Evolutionary conservation across 37 sponge, comb jelly and placozoan species (phyloP), one percentile per base, ranked within the genome.

Genomic region (Aplysina aerophoba): DNA sequence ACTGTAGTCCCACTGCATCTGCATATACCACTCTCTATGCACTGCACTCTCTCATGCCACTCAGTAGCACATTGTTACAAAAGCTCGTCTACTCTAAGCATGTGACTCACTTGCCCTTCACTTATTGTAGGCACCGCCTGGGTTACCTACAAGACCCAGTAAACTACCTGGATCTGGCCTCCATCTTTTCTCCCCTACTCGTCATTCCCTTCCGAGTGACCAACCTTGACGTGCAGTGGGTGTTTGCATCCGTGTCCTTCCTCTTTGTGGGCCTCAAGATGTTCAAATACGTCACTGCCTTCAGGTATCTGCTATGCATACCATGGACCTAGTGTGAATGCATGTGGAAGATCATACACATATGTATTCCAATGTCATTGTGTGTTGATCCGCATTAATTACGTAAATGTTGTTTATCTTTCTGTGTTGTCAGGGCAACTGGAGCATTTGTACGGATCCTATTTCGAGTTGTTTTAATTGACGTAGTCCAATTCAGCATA

Each of bases 391-490:
- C n/a, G n/a, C n/a, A n/a, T n/a, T n/a, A n/a, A n/a, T n/a, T n/a
- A n/a, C n/a, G n/a, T n/a, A 44, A 44, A 44, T 44, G 50, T 3
- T 11, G 50, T 44, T 8, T 44, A 8, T 44, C 6, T 44, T 44
- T 44, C 50, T 44, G 8, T 44, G 50, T 44, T 8, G 8, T 44
- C 84, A 91, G 92, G 82, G 59, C 88, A 34, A 88, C 87, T 63
- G 92, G 92, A 25, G 88, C 88, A 28, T 91, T 88, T 80, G 83
- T 84, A 12, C 77, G 75, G 68, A 91, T 91, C 22, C 34, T 87
- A 31, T 36, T 22, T 37, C 59, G 77, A 31, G 81, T 91, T 41
- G 28, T 91, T 41, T 21, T 66, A 27, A 54, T 63, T 53, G 92
- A 87, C 56, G 85, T 91, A 36, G 67, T 88, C 36, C 92, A 54